These are phyloP conservation scores for Sorex maritimensis DNA, from an alignment of 2,797 vertebrate genomes.

Conservation along the genomic window DNA sequence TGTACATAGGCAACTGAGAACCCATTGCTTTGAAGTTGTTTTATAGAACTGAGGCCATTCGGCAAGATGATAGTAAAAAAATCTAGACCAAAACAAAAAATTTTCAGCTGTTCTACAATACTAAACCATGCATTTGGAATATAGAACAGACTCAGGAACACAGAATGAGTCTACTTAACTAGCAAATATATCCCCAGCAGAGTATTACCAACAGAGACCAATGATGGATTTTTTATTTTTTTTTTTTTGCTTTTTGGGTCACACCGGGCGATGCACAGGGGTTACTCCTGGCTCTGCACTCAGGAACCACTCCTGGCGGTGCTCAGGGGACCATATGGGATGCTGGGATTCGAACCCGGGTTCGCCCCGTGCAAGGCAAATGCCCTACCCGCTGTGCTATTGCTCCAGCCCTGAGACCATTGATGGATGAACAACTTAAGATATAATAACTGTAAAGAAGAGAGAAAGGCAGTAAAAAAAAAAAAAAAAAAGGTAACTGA, in stretches of 20 bases:
- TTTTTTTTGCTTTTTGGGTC: no score
- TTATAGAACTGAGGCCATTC: conserved; percentile 56
- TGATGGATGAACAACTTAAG: neutral
- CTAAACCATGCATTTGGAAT: neutral
- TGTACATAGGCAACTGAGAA: conserved; percentile 1
- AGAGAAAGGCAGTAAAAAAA: neutral
- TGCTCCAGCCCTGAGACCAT: neutral
- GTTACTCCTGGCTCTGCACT: no score
- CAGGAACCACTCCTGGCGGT: no score
- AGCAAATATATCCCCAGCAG: neutral
- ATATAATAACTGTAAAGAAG: neutral
- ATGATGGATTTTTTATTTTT: neutral
- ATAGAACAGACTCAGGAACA: neutral
- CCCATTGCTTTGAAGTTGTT: conserved; percentile 69
- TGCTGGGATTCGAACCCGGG: no score
- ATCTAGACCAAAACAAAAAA: neutral
- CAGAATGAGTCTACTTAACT: neutral
- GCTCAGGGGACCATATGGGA: no score
- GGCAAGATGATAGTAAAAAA: neutral
- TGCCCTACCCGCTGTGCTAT: no score
- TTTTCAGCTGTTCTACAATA: neutral
- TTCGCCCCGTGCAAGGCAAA: no score
- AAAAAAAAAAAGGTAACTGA: neutral
- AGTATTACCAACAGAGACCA: conserved; percentile 3
- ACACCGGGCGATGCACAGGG: no score